Percentiles rank a stretch among this genome's conserved stretches.
phyloP scores from a whole-genome alignment of 1,140 invertebrate genomes.

The Thaumetopoea pityocampa region DNA sequence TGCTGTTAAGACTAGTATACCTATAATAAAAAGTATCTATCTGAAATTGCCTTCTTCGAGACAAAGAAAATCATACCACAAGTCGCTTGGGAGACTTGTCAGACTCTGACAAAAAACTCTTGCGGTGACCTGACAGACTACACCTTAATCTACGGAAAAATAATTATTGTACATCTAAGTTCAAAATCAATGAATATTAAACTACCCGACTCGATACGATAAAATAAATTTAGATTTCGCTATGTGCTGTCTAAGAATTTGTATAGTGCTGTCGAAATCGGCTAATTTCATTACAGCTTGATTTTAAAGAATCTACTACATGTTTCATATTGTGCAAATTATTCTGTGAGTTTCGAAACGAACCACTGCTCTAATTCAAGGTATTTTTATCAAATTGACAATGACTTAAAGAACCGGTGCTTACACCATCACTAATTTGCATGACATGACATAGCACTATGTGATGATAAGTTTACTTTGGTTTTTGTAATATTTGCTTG shows the following conservation, averaged over 20 bases:
- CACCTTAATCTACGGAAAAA: conserved; percentile 1
- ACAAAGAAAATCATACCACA: too few relatives aligned
- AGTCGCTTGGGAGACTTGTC: too few relatives aligned
- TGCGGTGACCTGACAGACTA: too few relatives aligned
- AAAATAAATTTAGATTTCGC: conserved; percentile 21
- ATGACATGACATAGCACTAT: conserved; percentile 5
- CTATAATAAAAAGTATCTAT: too few relatives aligned
- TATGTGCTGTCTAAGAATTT: conserved; percentile 29
- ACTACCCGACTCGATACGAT: conserved; percentile 13
- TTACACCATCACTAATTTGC: conserved; percentile 8
- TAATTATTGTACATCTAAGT: not conserved
- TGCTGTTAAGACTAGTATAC: too few relatives aligned
- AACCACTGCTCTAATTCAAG: not conserved
- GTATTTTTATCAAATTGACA: not conserved
- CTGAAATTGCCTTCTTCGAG: too few relatives aligned
- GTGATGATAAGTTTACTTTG: conserved; percentile 6
- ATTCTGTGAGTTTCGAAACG: not conserved
- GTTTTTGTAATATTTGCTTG: too few relatives aligned
- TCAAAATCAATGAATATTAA: conserved; percentile 4
- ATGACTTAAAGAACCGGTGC: conserved; percentile 1
- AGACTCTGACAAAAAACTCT: too few relatives aligned
- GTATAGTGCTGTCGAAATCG: conserved; percentile 36
- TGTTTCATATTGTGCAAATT: conserved; percentile 16
- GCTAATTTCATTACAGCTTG: conserved; percentile 33
- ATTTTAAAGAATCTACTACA: conserved; percentile 41